Percentiles rank a stretch among this genome's conserved stretches.
Conservation (phyloP, 2,797 vertebrate species). For the Columba guinea region DNA sequence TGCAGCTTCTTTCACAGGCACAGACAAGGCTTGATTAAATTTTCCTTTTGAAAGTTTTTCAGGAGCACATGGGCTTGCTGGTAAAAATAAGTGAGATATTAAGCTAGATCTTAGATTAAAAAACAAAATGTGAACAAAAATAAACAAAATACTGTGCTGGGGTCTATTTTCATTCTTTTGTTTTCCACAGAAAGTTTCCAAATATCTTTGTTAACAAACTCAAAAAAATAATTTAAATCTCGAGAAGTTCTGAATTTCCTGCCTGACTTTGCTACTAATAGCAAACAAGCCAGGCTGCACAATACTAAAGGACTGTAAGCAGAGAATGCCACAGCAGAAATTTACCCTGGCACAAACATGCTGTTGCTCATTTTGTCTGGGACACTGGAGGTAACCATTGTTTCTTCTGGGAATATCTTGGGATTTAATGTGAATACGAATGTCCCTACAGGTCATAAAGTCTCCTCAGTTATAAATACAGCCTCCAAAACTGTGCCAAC, state of each 20-base stretch:
- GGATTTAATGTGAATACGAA: conserved; percentile 20
- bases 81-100: neutral
- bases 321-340: conserved; percentile 33
- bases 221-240: neutral
- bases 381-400: neutral
- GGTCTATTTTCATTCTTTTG: neutral
- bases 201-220: neutral
- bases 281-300: neutral
- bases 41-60: neutral
- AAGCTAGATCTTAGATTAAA: neutral
- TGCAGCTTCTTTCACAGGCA: neutral
- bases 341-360: neutral
- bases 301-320: neutral
- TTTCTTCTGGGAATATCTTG: neutral
- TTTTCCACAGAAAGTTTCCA: neutral
- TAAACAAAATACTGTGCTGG: neutral
- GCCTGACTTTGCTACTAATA: neutral
- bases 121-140: neutral
- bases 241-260: neutral
- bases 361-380: conserved; percentile 19
- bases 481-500: neutral
- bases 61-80: neutral
- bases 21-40: neutral
- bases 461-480: neutral
- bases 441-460: neutral